These are phyloP conservation scores for Cottoperca gobio DNA, from an alignment of 2,797 vertebrate genomes.

Conservation along the genomic window DNA sequence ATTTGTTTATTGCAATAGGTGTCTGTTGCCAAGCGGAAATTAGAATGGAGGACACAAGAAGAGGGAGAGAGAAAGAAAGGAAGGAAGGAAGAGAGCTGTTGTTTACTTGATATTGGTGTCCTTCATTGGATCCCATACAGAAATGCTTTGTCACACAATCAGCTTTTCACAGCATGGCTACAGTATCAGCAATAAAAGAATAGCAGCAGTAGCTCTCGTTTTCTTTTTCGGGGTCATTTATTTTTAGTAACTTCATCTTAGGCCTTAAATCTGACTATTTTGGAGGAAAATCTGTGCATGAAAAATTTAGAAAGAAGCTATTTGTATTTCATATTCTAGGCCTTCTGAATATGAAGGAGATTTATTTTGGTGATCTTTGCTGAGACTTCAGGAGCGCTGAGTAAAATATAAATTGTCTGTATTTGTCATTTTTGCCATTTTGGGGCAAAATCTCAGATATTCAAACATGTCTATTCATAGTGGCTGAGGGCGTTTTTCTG, in stretches of 20 bases:
- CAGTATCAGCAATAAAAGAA: constrained; percentile 3
- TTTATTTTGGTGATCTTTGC: neutral
- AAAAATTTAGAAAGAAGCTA: neutral
- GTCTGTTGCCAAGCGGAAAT: neutral
- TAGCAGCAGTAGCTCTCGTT: neutral
- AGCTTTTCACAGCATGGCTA: neutral
- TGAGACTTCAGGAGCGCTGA: constrained; percentile 1
- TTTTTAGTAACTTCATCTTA: constrained; percentile 9
- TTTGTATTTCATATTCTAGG: constrained; percentile 17
- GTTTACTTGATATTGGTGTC: constrained; percentile 2
- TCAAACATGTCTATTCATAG: constrained; percentile 52
- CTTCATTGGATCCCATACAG: neutral
- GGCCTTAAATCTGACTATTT: constrained; percentile 10
- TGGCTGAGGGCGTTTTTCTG: constrained; percentile 13
- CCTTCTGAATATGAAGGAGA: neutral
- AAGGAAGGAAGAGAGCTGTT: neutral
- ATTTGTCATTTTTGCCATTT: constrained; percentile 42
- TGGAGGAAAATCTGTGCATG: constrained; percentile 5
- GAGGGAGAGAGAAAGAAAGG: neutral
- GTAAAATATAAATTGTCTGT: constrained; percentile 22
- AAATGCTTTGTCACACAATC: constrained; percentile 6
- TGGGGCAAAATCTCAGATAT: constrained; percentile 40
- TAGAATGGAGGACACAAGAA: neutral
- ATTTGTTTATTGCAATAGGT: neutral
- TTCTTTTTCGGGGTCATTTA: constrained; percentile 23